Evolutionary conservation across 2,113 vertebrate species (phyloP).

Genomic region (Tautogolabrus adspersus): DNA sequence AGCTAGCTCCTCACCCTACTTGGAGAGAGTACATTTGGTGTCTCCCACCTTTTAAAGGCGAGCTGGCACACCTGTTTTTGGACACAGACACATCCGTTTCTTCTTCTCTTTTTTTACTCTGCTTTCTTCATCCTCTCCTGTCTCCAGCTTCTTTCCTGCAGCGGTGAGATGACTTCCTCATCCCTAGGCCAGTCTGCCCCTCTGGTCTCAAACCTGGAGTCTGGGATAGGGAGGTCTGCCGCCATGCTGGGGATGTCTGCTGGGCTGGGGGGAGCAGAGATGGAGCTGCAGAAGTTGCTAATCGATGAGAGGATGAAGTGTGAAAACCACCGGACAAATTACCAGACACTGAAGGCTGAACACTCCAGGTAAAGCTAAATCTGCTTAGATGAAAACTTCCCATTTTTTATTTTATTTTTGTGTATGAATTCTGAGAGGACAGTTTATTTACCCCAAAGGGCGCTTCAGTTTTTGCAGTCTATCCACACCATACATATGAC

Average conservation of each 20-base stretch:
- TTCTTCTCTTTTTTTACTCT: not conserved
- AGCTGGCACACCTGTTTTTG: not conserved
- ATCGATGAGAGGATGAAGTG: conserved; percentile 90
- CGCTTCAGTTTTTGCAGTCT: no score
- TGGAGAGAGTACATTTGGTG: not conserved
- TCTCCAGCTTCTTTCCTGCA: not conserved
- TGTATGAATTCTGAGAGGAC: no score
- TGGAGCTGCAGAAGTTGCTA: conserved; percentile 91
- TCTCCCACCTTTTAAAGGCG: not conserved
- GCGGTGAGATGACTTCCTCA: conserved; percentile 73
- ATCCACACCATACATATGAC: no score
- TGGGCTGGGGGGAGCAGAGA: conserved; percentile 74
- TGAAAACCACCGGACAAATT: conserved; percentile 92
- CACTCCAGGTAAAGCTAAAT: conserved; percentile 82
- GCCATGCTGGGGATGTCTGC: conserved; percentile 71
- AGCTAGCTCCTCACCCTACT: not conserved
- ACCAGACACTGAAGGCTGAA: conserved; percentile 89
- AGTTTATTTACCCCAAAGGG: no score
- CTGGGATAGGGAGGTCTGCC: conserved; percentile 73
- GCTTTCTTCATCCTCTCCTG: not conserved
- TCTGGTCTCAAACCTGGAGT: conserved; percentile 79
- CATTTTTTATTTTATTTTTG: no score
- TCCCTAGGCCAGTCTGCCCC: conserved; percentile 52
- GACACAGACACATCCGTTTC: not conserved
- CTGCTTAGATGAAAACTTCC: not conserved